Evolutionary conservation across 2,113 vertebrate genomes (phyloP), one percentile per base, ranked within the genome.

Genomic region (Urocitellus parryii): DNA sequence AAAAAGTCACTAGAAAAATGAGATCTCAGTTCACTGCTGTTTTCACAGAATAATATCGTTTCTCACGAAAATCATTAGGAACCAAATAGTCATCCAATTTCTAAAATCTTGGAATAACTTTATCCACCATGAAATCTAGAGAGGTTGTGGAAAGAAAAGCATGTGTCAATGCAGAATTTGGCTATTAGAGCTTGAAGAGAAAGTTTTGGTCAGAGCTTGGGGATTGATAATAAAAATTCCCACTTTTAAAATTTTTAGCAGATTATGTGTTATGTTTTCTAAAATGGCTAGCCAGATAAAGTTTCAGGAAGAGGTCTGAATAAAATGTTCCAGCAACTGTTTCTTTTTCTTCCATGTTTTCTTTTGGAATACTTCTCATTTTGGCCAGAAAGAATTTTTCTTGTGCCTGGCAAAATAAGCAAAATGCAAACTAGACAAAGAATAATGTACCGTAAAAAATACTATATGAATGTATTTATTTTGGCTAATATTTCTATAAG

Each of bases 221-320:
- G 61, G 82, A 93, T 37, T 94, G 90, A 97, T 98, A 96, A 98
- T 96, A 98, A 96, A 98, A 97, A 94, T 95, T 97, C 96, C 97
- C 70, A 96, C 6, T 88, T 96, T 84, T 53, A 39, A 90, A 90
- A 81, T 90, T 95, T 96, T 82, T 96, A 95, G 80, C 89, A 95
- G 90, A 97, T 96, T 96, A 94, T 96, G 91, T 88, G 81, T 72
- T 97, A 95, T 97, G 61, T 96, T 97, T 98, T 96, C 84, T 97
- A 96, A 97, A 98, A 94, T 29, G 85, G 90, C 45, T 96, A 97
- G 96, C 76, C 97, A 98, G 97, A 96, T 98, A 97, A 94, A 90
- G 37, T 98, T 98, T 97, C 97, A 96, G 94, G 77, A 94, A 98
- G 87, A 96, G 0, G 78, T 96, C 95, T 98, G 95, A 88, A 86